Evolutionary conservation across 2,113 vertebrate genomes (phyloP).

Genomic region (Thomomys bottae): DNA sequence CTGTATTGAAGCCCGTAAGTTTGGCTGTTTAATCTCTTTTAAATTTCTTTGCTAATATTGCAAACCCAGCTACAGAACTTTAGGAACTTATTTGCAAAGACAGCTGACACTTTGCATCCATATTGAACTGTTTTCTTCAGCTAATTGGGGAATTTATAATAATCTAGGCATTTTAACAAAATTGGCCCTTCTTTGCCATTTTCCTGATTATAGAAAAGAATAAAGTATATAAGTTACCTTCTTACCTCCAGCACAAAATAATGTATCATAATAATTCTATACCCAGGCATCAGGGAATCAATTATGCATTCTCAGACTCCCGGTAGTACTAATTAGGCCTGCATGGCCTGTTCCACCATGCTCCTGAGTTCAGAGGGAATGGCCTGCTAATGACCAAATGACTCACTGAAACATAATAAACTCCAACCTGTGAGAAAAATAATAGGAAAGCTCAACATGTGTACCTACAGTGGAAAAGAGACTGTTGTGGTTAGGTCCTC

Average conservation of each 20-base stretch:
- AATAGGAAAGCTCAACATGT: background rate
- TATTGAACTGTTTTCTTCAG: background rate
- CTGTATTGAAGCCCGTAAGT: background rate
- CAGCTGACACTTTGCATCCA: background rate
- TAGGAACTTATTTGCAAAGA: background rate
- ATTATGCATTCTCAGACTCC: background rate
- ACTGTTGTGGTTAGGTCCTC: background rate
- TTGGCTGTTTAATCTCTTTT: background rate
- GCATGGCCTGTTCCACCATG: background rate
- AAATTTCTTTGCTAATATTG: background rate
- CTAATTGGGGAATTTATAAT: background rate
- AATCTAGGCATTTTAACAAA: background rate
- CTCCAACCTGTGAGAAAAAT: background rate
- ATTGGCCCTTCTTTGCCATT: background rate
- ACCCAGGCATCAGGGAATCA: background rate
- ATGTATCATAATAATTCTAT: background rate
- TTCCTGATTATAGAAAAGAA: background rate
- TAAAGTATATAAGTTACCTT: conserved; percentile 26
- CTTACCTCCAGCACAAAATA: background rate
- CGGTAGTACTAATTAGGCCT: conserved; percentile 5
- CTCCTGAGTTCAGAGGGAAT: background rate
- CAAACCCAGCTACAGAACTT: background rate
- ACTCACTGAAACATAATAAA: background rate
- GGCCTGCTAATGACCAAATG: background rate
- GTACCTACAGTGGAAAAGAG: background rate